Base-by-base conservation (phyloP, 2,888 invertebrate genomes). In the Barypeithes pellucidus region DNA sequence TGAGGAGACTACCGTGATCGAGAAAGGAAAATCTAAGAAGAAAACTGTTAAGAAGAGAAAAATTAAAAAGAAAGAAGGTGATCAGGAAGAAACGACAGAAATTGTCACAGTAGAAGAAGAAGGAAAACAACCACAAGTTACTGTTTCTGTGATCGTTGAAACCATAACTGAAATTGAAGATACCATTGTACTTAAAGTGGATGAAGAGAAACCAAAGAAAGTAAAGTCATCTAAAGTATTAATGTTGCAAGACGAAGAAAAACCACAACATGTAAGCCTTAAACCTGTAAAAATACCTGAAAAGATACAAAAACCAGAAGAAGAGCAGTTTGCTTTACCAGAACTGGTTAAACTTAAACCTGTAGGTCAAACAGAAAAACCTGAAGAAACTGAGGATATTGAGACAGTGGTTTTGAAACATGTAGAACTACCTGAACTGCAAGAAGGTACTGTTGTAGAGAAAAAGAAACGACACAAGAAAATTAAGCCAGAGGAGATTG, bases 151-250 rank as follows among this genome's bases (percentile, higher is more conserved):
- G 16, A 84, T 88, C 47, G 89, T 90, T 76, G 90, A 91, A 84
- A 88, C 89, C 20, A 81, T 89, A 24, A 88, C 88, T 3, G 87
- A 88, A 73, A 87, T 89, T 71, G 90, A 91, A 83, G 90, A 91
- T 70, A 89, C 88, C 8, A 87, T 90, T 0, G 85, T 89, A 45
- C 83, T 90, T 67, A 89, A 89, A 80, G 84, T 89, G 11, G 85
- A 84, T 50, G 84, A 81, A 63, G 77, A 82, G 70, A 67, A 79
- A 16, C 81, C 84, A 68, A 82, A 83, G 18, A 82, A 84, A 73
- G 77, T 76, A 78, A 57, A 85, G 80, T 78, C 79, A 22, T 79
- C 85, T 11, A 82, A 85, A 77, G 82, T 84, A 29, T 66, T 77
- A 8, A 76, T 80, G 57, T 75, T 78, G 69, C 79, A 75, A 80